These are phyloP conservation scores for Stictocephala bisonia DNA, from an alignment of 2,888 invertebrate species.

Conservation along the genomic window DNA sequence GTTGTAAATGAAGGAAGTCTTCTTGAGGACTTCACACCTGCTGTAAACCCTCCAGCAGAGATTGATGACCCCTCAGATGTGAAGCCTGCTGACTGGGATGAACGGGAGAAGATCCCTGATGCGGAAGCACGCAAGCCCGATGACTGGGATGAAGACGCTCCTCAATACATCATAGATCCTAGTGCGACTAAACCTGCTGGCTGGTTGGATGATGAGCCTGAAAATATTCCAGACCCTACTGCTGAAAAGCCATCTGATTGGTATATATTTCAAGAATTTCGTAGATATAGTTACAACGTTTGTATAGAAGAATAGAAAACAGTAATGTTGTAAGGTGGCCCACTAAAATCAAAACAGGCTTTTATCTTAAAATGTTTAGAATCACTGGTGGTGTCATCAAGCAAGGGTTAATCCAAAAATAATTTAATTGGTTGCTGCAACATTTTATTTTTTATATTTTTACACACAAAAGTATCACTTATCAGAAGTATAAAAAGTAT, in stretches of 20 bases:
- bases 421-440: too few species aligned
- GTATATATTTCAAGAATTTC: too few species aligned
- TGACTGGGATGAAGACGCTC: slow-evolving; percentile 97
- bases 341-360: background rate
- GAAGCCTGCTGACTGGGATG: slow-evolving; percentile 96
- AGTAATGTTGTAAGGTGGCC: background rate
- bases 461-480: too few species aligned
- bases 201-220: slow-evolving; percentile 93
- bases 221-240: slow-evolving; percentile 86
- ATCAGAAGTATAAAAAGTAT: too few species aligned
- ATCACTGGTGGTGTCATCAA: too few species aligned
- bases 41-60: slow-evolving; percentile 96
- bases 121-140: slow-evolving; percentile 90
- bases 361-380: background rate
- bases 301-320: background rate
- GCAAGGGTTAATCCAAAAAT: too few species aligned
- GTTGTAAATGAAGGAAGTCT: slow-evolving; percentile 87
- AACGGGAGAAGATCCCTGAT: slow-evolving; percentile 91
- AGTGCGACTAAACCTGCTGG: slow-evolving; percentile 86
- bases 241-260: slow-evolving; percentile 93
- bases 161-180: slow-evolving; percentile 88
- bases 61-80: slow-evolving; percentile 69
- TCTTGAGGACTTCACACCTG: slow-evolving; percentile 89
- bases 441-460: too few species aligned
- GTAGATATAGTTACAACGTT: too few species aligned